A percentile compares a stretch with the other conserved stretches of the same genome.
Evolutionary conservation across 1,140 invertebrate species (phyloP).

Genomic region (Drosophila sturtevanti): DNA sequence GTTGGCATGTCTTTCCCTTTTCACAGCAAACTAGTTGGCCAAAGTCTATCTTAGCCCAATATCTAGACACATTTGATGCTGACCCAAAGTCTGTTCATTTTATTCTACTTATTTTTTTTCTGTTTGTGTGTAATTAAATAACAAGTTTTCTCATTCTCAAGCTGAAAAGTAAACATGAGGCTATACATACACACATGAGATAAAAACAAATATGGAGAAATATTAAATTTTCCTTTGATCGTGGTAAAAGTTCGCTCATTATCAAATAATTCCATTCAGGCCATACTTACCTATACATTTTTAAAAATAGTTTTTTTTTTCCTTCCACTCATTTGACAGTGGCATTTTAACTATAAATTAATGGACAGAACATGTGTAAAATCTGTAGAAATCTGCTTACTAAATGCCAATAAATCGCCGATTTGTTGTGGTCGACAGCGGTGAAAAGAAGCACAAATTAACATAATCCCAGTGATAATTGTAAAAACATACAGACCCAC

Average conservation of each 20-base stretch:
- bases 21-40: neutral
- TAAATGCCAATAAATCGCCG: constrained; percentile 70
- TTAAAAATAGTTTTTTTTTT: neutral
- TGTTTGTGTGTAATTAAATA: constrained; percentile 57
- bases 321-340: too few species aligned
- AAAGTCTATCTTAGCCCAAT: neutral
- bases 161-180: too few species aligned
- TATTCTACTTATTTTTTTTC: neutral
- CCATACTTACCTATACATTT: neutral
- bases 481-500: constrained; percentile 54
- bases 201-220: constrained; percentile 14
- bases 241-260: neutral
- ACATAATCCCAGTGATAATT: constrained; percentile 78
- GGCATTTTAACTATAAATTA: constrained; percentile 51
- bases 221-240: constrained; percentile 34
- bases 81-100: constrained; percentile 37
- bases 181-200: too few species aligned
- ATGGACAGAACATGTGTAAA: constrained; percentile 72
- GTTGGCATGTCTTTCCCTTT: constrained; percentile 3
- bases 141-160: constrained; percentile 36
- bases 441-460: constrained; percentile 55
- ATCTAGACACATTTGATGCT: constrained; percentile 22
- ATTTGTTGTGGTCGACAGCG: constrained; percentile 62
- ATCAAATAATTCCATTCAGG: neutral
- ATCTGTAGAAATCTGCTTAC: constrained; percentile 70